A percentile compares a stretch with the other conserved stretches of the same genome.
These are phyloP conservation scores for Caradrina kadenii DNA, from an alignment of 2,888 invertebrate species.

Conservation along the genomic window DNA sequence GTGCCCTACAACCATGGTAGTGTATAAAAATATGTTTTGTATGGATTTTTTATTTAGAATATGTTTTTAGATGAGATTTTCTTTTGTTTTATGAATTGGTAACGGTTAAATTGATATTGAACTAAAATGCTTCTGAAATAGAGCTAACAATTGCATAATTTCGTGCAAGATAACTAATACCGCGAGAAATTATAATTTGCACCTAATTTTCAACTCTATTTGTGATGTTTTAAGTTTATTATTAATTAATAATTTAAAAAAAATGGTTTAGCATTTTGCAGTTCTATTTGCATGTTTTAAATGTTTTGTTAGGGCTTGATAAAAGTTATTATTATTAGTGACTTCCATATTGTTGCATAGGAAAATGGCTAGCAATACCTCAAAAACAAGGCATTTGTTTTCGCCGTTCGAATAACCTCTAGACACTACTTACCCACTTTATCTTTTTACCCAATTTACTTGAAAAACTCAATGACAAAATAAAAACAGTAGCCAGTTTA, in stretches of 20 bases:
- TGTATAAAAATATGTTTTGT: slow-evolving; percentile 19
- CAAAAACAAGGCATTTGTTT: neutral
- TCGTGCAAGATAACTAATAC: no score
- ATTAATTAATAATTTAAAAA: no score
- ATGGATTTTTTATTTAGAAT: slow-evolving; percentile 3
- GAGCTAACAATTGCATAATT: no score
- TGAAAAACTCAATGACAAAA: slow-evolving; percentile 45
- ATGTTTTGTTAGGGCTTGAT: no score
- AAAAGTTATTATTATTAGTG: no score
- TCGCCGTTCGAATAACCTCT: slow-evolving; percentile 22
- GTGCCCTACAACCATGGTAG: slow-evolving; percentile 28
- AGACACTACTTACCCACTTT: slow-evolving; percentile 26
- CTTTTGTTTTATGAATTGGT: neutral
- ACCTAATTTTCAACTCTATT: no score
- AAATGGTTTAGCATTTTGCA: no score
- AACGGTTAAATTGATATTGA: no score
- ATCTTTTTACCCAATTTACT: slow-evolving; percentile 48
- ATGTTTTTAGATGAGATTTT: neutral
- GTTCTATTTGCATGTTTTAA: no score
- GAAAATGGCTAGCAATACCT: neutral
- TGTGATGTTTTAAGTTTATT: no score
- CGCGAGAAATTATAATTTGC: no score
- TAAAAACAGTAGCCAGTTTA: slow-evolving; percentile 33
- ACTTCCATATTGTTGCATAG: neutral
- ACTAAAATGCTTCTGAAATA: no score